Base-by-base conservation (phyloP, 2,113 vertebrate species). In the Psophia crepitans region DNA sequence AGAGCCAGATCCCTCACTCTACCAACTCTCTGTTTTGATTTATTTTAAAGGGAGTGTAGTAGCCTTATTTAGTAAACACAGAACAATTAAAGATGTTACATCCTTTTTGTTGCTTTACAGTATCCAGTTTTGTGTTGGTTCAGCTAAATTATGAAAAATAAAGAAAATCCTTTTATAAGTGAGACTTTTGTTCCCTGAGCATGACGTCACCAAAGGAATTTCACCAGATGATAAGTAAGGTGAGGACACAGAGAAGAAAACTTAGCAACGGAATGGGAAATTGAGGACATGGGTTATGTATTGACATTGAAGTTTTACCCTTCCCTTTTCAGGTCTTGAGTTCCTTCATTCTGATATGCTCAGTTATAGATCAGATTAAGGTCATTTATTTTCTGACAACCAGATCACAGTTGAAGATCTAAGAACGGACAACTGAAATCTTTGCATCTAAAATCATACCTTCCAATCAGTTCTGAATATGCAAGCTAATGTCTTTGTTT, bases 101-200 rank as follows among this genome's bases (percentile, higher is more conserved):
- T 96, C 96, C 77, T 96, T 98, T 97, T 93, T 97, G 97, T 98
- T 98, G 98, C 97, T 98, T 98, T 98, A 98, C 96, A 91, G 93
- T 98, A 98, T 98, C 97, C 95, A 76, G 92, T 98, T 98, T 98
- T 98, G 98, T 98, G 98, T 98, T 98, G 97, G 97, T 98, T 98
- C 98, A 98, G 98, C 98, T 98, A 98, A 98, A 98, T 98, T 98
- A 98, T 98, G 97, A 95, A 95, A 98, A 98, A 98, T 98, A 98
- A 98, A 98, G 98, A 97, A 98, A 98, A 95, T 96, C 98, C 96
- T 98, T 98, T 98, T 98, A 91, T 98, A 98, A 98, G 96, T 93
- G 97, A 98, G 97, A 97, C 96, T 98, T 96, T 75, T 97, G 97
- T 98, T 97, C 96, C 91, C 96, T 97, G 97, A 97, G 96, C 94